Percentiles rank a stretch among this genome's conserved stretches.
phyloP scores from a whole-genome alignment of 37 sponge, comb jelly and placozoan genomes.

The Chondrosia reniformis region DNA sequence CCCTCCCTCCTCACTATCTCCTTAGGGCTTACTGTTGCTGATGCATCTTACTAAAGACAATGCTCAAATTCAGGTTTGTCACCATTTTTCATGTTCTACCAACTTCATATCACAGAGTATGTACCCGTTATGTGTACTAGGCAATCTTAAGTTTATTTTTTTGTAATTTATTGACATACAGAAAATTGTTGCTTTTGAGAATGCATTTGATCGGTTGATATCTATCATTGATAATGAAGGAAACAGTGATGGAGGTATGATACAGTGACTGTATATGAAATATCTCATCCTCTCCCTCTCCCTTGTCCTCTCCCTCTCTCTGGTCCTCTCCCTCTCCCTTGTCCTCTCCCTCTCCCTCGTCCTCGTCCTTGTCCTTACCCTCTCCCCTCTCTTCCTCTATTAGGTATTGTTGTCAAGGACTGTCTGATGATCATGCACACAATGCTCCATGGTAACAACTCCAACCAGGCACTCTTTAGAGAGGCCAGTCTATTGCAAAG shows the following conservation, averaged over 20 bases:
- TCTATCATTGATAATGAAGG: slow-evolving; percentile 76
- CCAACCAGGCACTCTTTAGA: slow-evolving; percentile 89
- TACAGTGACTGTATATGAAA: no score
- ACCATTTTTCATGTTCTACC: not conserved
- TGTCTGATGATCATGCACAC: slow-evolving; percentile 70
- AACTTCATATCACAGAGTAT: not conserved
- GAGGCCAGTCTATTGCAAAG: slow-evolving; percentile 62
- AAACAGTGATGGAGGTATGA: slow-evolving; percentile 81
- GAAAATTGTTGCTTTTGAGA: slow-evolving; percentile 96
- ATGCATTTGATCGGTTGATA: slow-evolving; percentile 86
- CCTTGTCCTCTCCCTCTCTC: not conserved
- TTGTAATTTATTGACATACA: not conserved
- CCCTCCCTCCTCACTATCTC: not conserved
- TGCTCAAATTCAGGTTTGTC: slow-evolving; percentile 60
- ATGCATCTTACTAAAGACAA: slow-evolving; percentile 72
- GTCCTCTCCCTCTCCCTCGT: not conserved
- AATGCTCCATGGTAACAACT: slow-evolving; percentile 66
- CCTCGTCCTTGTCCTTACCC: not conserved
- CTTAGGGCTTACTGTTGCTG: slow-evolving; percentile 67
- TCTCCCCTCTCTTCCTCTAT: not conserved
- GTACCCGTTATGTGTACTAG: not conserved
- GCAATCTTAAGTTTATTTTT: not conserved
- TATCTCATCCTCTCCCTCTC: not conserved
- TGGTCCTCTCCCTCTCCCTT: not conserved
- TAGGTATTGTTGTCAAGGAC: slow-evolving; percentile 80